Conservation (phyloP, 2,797 vertebrate genomes). For the Acanthis flammea region DNA sequence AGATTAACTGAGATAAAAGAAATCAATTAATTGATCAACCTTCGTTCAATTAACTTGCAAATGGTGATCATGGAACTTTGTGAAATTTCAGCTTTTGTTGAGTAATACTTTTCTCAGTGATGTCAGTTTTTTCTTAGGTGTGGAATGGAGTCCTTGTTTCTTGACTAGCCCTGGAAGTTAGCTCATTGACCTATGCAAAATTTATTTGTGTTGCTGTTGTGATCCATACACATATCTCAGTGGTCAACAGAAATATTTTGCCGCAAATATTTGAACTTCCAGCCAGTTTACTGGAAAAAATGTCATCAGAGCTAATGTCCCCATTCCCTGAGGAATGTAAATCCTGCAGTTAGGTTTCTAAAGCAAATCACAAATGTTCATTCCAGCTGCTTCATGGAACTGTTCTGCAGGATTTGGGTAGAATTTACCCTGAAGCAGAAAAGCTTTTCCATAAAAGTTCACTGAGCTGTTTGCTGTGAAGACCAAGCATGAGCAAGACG, state of each 20-base stretch:
- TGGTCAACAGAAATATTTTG: not conserved
- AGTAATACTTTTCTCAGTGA: not conserved
- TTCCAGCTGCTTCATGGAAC: not conserved
- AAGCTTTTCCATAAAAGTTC: not conserved
- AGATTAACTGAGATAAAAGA: not conserved
- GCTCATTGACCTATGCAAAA: not conserved
- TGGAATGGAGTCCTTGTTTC: not conserved
- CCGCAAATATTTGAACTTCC: conserved; percentile 22
- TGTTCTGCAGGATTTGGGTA: not conserved
- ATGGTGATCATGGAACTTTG: not conserved
- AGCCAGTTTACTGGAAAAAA: conserved; percentile 2
- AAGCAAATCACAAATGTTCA: not conserved
- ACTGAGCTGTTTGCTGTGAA: not conserved
- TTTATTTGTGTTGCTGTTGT: not conserved
- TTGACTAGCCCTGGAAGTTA: not conserved
- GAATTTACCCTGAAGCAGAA: not conserved
- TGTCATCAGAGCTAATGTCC: not conserved
- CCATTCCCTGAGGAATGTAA: conserved; percentile 17
- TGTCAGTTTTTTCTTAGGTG: not conserved
- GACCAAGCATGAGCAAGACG: not conserved
- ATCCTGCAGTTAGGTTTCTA: conserved; percentile 20
- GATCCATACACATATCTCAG: not conserved
- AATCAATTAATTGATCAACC: not conserved
- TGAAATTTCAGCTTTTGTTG: not conserved
- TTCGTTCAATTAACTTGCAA: not conserved